Evolutionary conservation across 2,113 vertebrate genomes (phyloP).

Genomic region (Cyanoderma ruficeps): DNA sequence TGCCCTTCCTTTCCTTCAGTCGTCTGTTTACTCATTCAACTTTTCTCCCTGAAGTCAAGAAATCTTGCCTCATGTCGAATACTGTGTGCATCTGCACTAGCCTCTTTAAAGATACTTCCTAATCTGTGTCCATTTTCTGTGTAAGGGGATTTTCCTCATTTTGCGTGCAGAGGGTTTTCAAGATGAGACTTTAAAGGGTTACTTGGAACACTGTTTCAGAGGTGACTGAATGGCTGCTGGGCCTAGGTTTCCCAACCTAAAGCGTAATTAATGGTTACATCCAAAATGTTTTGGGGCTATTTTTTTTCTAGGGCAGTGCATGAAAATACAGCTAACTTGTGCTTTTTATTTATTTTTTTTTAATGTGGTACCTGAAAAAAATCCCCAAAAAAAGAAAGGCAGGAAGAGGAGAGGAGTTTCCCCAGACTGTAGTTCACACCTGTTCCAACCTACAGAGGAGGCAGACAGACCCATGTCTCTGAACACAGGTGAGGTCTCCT

Average conservation of each 20-base stretch:
- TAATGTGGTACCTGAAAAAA: neutral
- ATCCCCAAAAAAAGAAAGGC: neutral
- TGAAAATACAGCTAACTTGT: neutral
- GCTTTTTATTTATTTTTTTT: no score
- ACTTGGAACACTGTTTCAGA: neutral
- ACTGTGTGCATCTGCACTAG: neutral
- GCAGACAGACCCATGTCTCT: neutral
- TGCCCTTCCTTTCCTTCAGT: neutral
- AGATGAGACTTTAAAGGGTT: neutral
- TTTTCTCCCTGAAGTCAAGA: neutral
- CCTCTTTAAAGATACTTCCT: neutral
- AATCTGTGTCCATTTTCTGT: neutral
- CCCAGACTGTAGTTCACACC: neutral
- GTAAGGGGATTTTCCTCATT: neutral
- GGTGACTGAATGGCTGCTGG: neutral
- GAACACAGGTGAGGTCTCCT: fast-evolving
- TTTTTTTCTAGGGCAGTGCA: neutral
- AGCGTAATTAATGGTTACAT: neutral
- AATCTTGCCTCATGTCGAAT: neutral
- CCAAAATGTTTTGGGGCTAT: fast-evolving
- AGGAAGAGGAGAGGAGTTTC: neutral
- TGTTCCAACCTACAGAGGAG: neutral
- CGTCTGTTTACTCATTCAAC: neutral
- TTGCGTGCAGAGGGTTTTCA: neutral
- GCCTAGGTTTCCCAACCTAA: neutral